Evolutionary conservation across 2,797 vertebrate species (phyloP).

Genomic region (Discoglossus pictus): DNA sequence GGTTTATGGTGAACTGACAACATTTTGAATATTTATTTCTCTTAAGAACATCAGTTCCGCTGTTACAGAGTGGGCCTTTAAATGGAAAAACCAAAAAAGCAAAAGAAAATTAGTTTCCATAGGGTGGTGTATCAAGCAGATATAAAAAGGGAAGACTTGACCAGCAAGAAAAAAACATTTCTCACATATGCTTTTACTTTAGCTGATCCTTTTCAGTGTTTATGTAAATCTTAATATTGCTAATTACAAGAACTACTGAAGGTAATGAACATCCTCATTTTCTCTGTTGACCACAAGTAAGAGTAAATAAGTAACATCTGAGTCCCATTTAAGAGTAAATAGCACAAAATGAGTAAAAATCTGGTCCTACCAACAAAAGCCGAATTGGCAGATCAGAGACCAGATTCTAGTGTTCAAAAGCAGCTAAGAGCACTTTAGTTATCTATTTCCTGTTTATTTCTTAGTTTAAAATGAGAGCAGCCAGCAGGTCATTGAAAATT

Average conservation of each 20-base stretch:
- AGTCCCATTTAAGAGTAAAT: not conserved
- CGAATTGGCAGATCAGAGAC: conserved; percentile 51
- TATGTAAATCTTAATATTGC: not conserved
- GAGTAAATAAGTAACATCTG: not conserved
- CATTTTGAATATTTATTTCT: no score
- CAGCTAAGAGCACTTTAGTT: conserved; percentile 56
- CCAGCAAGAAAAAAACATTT: no score
- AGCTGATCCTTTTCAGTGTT: not conserved
- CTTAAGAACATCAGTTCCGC: no score
- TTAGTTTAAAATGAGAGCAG: conserved; percentile 58
- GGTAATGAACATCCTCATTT: not conserved
- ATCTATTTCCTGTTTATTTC: conserved; percentile 70
- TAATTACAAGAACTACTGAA: not conserved
- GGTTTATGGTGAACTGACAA: no score
- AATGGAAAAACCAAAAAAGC: no score
- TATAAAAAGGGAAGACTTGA: no score
- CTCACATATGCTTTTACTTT: not conserved
- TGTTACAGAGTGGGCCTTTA: no score
- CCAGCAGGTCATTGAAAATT: conserved; percentile 61
- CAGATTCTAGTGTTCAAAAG: conserved; percentile 46
- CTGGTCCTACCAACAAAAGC: conserved; percentile 40
- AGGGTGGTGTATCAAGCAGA: no score
- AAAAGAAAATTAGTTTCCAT: no score
- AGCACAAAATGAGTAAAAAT: conserved; percentile 4
- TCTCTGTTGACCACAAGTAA: not conserved